Evolutionary conservation across 2,888 invertebrate genomes (phyloP).

Genomic region (Osmoderma eremita): DNA sequence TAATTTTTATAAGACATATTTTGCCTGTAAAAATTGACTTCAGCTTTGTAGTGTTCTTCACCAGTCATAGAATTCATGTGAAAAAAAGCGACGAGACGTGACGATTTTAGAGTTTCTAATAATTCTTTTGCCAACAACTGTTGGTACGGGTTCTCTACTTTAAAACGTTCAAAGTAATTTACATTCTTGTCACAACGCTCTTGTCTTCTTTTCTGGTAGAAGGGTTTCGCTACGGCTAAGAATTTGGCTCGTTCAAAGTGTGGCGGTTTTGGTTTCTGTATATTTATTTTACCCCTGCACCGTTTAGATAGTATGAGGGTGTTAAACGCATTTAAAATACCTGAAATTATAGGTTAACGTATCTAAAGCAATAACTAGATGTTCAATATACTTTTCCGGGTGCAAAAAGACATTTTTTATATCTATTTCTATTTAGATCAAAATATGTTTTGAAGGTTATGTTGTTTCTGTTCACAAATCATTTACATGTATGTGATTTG

Average conservation of each 20-base stretch:
- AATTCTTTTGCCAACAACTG: conserved; percentile 78
- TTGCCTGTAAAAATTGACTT: conserved; percentile 71
- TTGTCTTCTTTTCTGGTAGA: conserved; percentile 64
- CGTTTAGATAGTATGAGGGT: conserved; percentile 62
- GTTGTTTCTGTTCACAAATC: background rate
- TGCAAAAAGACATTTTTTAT: conserved; percentile 19
- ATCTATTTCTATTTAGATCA: background rate
- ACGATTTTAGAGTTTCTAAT: conserved; percentile 74
- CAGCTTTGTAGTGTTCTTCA: conserved; percentile 73
- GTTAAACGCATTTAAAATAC: conserved; percentile 16
- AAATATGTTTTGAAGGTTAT: conserved; percentile 9
- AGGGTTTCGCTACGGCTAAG: conserved; percentile 73
- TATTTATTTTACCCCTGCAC: conserved; percentile 80
- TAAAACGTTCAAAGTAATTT: conserved; percentile 49
- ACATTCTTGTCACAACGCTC: conserved; percentile 66
- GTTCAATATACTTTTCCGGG: conserved; percentile 8
- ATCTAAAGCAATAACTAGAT: background rate
- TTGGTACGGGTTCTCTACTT: conserved; percentile 75
- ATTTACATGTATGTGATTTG: no score
- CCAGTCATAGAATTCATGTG: conserved; percentile 78
- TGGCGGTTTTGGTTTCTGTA: conserved; percentile 76
- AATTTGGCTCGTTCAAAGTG: conserved; percentile 76
- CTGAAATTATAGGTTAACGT: conserved; percentile 25
- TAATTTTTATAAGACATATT: conserved; percentile 77
- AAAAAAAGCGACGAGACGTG: conserved; percentile 76